Conservation (phyloP, 2,113 vertebrate genomes). For the Brachionichthys hirsutus region DNA sequence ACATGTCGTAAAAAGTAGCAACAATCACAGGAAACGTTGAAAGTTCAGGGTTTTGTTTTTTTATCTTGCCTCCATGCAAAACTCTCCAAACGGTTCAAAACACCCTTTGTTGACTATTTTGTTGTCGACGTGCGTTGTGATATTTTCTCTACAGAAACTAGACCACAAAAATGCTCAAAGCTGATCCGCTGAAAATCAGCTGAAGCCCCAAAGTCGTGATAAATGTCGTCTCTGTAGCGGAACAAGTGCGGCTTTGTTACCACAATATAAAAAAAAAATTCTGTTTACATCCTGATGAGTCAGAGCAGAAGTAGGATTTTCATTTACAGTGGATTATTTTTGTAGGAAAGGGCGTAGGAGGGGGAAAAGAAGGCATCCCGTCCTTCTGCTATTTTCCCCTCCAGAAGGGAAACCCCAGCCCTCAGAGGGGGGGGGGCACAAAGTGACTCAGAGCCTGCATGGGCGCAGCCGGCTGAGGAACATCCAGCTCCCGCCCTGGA, state of each 20-base stretch:
- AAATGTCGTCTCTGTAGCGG: slow-evolving; percentile 1
- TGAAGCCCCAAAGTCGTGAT: neutral
- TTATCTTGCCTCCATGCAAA: neutral
- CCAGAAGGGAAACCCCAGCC: slow-evolving; percentile 51
- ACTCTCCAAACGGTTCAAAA: too few relatives aligned
- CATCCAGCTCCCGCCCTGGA: neutral
- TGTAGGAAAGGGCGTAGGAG: slow-evolving; percentile 59
- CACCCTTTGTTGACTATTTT: too few relatives aligned
- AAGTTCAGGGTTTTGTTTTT: neutral
- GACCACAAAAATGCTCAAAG: too few relatives aligned
- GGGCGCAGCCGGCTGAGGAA: slow-evolving; percentile 51
- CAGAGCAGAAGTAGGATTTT: slow-evolving; percentile 43
- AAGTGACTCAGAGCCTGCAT: slow-evolving; percentile 58
- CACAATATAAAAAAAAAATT: slow-evolving; percentile 1
- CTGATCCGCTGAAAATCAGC: too few relatives aligned
- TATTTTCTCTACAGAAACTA: too few relatives aligned
- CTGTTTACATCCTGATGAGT: slow-evolving; percentile 35
- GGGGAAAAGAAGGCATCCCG: slow-evolving; percentile 15
- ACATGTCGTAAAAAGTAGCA: slow-evolving; percentile 3
- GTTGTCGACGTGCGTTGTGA: too few relatives aligned
- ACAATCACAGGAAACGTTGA: slow-evolving; percentile 43
- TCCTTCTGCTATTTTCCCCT: slow-evolving; percentile 47
- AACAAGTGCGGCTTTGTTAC: neutral
- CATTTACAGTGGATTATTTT: slow-evolving; percentile 8
- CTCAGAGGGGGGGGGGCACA: slow-evolving; percentile 6